A percentile compares a stretch with the other conserved stretches of the same genome.
phyloP scores from a whole-genome alignment of 2,888 invertebrate genomes.

The Noctua pronuba region DNA sequence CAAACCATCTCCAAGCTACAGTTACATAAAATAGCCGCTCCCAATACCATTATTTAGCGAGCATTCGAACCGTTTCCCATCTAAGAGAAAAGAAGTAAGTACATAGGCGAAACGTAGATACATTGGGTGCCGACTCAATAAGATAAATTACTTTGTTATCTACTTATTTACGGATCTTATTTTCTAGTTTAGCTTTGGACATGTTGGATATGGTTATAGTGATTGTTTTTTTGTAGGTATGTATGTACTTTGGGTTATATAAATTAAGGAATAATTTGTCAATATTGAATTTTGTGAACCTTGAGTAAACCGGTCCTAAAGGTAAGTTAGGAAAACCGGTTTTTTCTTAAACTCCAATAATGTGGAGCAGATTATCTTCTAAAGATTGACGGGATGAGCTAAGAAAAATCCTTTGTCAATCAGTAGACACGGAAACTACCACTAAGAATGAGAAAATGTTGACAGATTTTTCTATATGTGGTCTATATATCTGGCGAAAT shows the following conservation, averaged over 20 bases:
- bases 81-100: conserved; percentile 55
- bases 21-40: conserved; percentile 39
- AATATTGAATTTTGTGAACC: not conserved
- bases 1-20: conserved; percentile 13
- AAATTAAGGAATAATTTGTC: not conserved
- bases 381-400: not conserved
- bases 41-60: conserved; percentile 55
- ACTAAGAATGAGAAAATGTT: not conserved
- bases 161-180: conserved; percentile 63
- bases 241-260: not conserved
- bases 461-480: not conserved
- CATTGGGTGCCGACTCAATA: conserved; percentile 65
- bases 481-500: not conserved
- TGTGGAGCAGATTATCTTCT: not conserved
- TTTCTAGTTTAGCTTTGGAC: conserved; percentile 56
- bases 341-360: not conserved
- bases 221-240: conserved; percentile 27
- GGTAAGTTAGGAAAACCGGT: not conserved
- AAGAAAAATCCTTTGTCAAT: not conserved
- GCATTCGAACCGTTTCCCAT: conserved; percentile 55
- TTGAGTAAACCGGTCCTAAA: not conserved
- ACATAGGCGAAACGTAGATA: conserved; percentile 58
- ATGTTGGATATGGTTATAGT: conserved; percentile 15
- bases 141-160: conserved; percentile 68
- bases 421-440: not conserved